Evolutionary conservation across 2,888 invertebrate species (phyloP), one percentile per base, ranked within the genome.

Genomic region (Tenthredo notha): DNA sequence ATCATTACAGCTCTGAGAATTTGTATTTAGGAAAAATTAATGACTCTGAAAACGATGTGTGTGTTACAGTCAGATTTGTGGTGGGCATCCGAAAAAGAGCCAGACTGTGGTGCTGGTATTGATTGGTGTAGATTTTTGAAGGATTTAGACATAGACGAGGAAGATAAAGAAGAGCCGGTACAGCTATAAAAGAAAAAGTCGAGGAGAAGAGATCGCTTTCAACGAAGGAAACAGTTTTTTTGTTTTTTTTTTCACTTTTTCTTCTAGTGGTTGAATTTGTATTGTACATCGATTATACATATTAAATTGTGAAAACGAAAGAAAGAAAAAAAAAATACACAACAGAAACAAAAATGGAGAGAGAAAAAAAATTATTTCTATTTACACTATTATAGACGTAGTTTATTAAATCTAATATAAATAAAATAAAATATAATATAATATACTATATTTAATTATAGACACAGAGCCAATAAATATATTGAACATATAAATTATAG

Each of bases 71-170:
- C 93, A 84, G 93, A 93, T 67, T 88, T 95, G 65, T 94, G 94
- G 92, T 94, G 94, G 94, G 93, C 93, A 47, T 93, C 93, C 1
- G 94, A 94, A 86, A 92, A 90, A 84, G 92, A 93, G 67, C 93
- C 94, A 40, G 91, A 93, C 87, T 92, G 92, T 82, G 94, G 94
- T 2, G 90, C 88, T 9, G 90, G 93, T 75, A 94, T 95, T 83
- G 93, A 94, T 88, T 95, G 95, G 94, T 93, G 93, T 84, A 92
- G 90, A 37, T 95, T 95, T 86, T 92, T 94, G 86, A 94, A 94
- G 87, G 93, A 93, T 86, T 91, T 95, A 61, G 90, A 94, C 87
- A 91, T 95, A 86, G 93, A 94, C 85, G 90, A 92, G 3, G 89
- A 91, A 43, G 88, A 88, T 77, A 67, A 67, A 33, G 80, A 47